Evolutionary conservation across 2,797 vertebrate genomes (phyloP).

Genomic region (Scomberomorus guttatus): DNA sequence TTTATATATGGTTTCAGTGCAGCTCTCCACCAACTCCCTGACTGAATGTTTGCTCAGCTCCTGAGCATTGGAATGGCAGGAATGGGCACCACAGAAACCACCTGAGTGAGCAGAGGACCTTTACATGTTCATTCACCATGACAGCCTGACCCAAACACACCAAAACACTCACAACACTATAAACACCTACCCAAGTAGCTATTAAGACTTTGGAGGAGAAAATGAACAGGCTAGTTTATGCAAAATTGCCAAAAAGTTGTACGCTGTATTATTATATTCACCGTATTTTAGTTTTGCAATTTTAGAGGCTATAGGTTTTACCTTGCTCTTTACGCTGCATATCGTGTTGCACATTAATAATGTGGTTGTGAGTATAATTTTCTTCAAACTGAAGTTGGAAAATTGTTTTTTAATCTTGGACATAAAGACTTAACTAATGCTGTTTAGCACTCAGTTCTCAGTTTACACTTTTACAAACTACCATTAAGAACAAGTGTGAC

Average conservation of each 20-base stretch:
- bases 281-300: too few species aligned
- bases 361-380: background rate
- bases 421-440: too few species aligned
- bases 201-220: background rate
- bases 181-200: constrained; percentile 35
- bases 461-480: background rate
- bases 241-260: background rate
- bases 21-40: constrained; percentile 30
- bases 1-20: constrained; percentile 30
- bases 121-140: constrained; percentile 76
- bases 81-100: constrained; percentile 80
- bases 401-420: too few species aligned
- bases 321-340: background rate
- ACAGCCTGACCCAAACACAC: constrained; percentile 81
- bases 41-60: constrained; percentile 72
- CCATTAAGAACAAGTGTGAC: background rate
- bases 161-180: constrained; percentile 63
- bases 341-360: too few species aligned
- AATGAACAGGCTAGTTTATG: background rate
- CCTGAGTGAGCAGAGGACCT: constrained; percentile 71
- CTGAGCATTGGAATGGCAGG: constrained; percentile 72
- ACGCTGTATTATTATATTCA: background rate
- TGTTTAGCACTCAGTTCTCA: too few species aligned
- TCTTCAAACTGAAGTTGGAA: too few species aligned
- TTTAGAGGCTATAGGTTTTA: too few species aligned